Base-by-base conservation (phyloP, 2,888 invertebrate species). In the Xestia c-nigrum region DNA sequence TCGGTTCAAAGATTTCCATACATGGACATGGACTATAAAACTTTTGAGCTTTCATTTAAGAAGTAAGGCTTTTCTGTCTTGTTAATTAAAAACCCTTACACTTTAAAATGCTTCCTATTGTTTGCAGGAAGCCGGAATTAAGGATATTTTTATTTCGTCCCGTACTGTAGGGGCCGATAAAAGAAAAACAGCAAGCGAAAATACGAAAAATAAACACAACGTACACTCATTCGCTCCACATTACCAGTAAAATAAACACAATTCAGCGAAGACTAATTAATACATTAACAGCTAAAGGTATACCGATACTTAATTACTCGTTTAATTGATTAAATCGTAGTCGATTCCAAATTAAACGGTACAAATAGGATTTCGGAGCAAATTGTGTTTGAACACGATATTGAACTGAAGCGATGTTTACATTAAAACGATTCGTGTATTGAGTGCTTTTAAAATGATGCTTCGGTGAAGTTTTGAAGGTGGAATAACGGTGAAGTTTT, bases 321-420 rank as follows among this genome's bases (percentile, higher is more conserved):
- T 87, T 92, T 94, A 94, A 93, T 92, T 91, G 91, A 92, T 93
- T 93, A 90, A 91, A 91, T 90, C 87, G 91, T 90, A 91, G 90
- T 91, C 90, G 92, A 90, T 92, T 90, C 89, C 90, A 89, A 93
- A 92, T 93, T 93, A 92, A 89, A 87, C 92, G 92, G 90, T 92
- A 92, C 92, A 94, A 94, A 94, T 93, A 93, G 91, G 90, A 94
- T 94, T 94, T 93, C 89, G 83, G 77, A 76, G 87, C 84, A 93
- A 94, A 94, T 94, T 92, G 93, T 93, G 89, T 94, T 94, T 94
- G 90, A 91, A 70, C 87, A 83, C 91, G 88, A 87, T 90, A 92
- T 92, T 63, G 87, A 88, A 74, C 84, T 47, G 87, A 31, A 76
- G 70, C 55, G n/a, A 78, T 85, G 84, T 88, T 86, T 87, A 84